Conservation (phyloP, 1,140 invertebrate genomes). For the Trinorchestia longiramus region DNA sequence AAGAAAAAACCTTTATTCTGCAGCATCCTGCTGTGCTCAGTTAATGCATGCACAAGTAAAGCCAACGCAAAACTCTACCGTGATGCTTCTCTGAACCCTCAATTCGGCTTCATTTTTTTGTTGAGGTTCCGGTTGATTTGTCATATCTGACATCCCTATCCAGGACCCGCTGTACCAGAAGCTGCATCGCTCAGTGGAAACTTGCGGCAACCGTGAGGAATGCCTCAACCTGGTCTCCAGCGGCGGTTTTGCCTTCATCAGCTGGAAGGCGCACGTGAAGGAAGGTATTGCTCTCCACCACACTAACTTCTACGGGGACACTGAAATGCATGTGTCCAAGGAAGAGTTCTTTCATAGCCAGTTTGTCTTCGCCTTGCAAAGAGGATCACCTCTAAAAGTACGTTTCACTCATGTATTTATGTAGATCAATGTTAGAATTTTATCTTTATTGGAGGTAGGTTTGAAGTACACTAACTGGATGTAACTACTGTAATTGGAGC, state of each 20-base stretch:
- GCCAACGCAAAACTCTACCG: too few relatives aligned
- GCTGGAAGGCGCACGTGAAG: constrained; percentile 60
- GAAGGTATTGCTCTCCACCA: constrained; percentile 57
- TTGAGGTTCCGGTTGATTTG: too few relatives aligned
- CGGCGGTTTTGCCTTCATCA: constrained; percentile 62
- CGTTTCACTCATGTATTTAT: too few relatives aligned
- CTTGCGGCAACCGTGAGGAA: constrained; percentile 53
- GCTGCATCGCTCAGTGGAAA: constrained; percentile 57
- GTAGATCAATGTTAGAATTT: too few relatives aligned
- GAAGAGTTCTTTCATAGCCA: constrained; percentile 40
- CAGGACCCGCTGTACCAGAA: constrained; percentile 60
- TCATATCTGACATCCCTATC: neutral
- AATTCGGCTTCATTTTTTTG: too few relatives aligned
- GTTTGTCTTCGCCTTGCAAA: constrained; percentile 32
- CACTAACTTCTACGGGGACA: neutral
- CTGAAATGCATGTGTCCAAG: neutral
- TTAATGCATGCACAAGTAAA: too few relatives aligned
- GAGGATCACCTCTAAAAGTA: neutral
- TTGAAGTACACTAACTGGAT: too few relatives aligned
- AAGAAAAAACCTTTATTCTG: too few relatives aligned
- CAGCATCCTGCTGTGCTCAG: too few relatives aligned
- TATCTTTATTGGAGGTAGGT: too few relatives aligned
- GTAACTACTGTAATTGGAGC: too few relatives aligned
- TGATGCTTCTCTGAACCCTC: too few relatives aligned
- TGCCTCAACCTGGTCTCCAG: constrained; percentile 46